Percentiles rank a stretch among this genome's conserved stretches.
Conservation (phyloP, 2,888 invertebrate genomes). For the Empis livida region DNA sequence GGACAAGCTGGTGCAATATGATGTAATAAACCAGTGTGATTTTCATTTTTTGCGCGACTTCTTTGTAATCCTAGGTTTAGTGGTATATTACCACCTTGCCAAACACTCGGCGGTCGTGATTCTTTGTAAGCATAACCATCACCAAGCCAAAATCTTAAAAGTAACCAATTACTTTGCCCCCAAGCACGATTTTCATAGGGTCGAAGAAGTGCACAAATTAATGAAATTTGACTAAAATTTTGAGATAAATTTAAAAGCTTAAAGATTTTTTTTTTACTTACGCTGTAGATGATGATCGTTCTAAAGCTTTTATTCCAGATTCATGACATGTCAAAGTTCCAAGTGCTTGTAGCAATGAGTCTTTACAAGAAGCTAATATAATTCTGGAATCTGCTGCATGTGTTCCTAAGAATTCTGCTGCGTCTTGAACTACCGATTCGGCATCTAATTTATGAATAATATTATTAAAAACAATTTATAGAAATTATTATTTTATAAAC, state of each 20-base stretch:
- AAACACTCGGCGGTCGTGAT: conserved; percentile 41
- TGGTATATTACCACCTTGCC: conserved; percentile 38
- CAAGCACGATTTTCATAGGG: conserved; percentile 72
- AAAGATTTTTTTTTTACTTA: conserved; percentile 13
- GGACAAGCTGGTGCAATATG: conserved; percentile 34
- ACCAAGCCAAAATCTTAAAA: conserved; percentile 74
- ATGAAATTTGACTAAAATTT: conserved; percentile 43
- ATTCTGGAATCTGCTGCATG: conserved; percentile 67
- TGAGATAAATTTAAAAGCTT: conserved; percentile 24
- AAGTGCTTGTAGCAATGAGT: conserved; percentile 60
- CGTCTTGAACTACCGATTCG: conserved; percentile 44
- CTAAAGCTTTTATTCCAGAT: conserved; percentile 55
- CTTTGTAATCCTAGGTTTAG: conserved; percentile 27
- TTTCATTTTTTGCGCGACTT: conserved; percentile 32
- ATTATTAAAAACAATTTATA: background rate
- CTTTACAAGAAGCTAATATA: conserved; percentile 59
- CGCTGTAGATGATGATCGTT: conserved; percentile 46
- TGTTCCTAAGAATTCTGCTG: conserved; percentile 58
- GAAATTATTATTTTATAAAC: conserved; percentile 6
- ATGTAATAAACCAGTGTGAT: conserved; percentile 33
- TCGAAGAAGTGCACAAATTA: conserved; percentile 55
- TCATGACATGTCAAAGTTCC: conserved; percentile 66
- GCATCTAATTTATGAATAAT: conserved; percentile 44
- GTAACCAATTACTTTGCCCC: conserved; percentile 77
- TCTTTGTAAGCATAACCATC: conserved; percentile 66